Conservation (phyloP, 2,113 vertebrate species). For the Pavo muticus region DNA sequence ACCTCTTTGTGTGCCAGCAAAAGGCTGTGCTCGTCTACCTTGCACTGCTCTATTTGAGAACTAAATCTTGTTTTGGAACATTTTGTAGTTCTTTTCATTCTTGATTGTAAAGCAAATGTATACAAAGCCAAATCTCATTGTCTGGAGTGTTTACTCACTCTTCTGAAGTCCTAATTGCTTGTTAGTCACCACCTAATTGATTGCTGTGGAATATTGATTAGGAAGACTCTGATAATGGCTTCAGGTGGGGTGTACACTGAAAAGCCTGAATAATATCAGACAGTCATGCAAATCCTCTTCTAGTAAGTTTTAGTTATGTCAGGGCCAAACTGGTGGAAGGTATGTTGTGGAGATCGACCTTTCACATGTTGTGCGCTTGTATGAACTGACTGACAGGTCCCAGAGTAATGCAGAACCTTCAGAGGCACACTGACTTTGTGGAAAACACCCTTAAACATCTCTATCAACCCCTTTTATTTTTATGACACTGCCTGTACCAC, state of each 20-base stretch:
- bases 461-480: background rate
- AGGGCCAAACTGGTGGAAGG: background rate
- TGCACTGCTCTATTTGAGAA: background rate
- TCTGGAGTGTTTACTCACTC: slow-evolving; percentile 30
- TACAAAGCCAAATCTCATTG: background rate
- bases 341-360: background rate
- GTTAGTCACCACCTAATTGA: slow-evolving; percentile 50
- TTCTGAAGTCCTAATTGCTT: slow-evolving; percentile 37
- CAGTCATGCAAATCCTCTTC: background rate
- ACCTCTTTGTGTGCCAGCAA: background rate
- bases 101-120: slow-evolving; percentile 17
- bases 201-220: slow-evolving; percentile 11
- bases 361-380: fast-evolving
- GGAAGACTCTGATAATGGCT: slow-evolving; percentile 8
- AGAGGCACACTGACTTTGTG: background rate
- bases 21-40: background rate
- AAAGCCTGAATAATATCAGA: background rate
- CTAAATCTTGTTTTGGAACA: background rate
- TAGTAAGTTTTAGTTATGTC: background rate
- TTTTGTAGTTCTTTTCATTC: background rate
- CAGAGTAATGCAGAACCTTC: background rate
- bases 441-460: background rate
- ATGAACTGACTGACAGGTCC: background rate
- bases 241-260: background rate
- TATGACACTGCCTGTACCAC: background rate